Conservation (phyloP, 2,113 vertebrate species). For the Pluvialis apricaria region DNA sequence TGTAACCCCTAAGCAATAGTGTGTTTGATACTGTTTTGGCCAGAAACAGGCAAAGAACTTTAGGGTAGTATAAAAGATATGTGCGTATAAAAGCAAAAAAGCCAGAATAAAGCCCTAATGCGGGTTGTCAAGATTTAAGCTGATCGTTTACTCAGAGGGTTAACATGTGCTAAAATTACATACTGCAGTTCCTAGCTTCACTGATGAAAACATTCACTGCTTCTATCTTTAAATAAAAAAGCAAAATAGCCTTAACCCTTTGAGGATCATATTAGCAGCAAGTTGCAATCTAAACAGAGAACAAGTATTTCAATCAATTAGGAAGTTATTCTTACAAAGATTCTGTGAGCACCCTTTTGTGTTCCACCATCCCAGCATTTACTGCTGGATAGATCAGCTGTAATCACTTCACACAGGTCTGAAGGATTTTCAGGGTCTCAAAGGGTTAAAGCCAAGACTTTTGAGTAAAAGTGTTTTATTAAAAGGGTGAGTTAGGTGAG, state of each 20-base stretch:
- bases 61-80: constrained; percentile 48
- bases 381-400: constrained; percentile 62
- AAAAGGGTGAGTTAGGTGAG: constrained; percentile 95
- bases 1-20: constrained; percentile 16
- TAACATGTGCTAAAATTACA: constrained; percentile 75
- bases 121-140: constrained; percentile 30
- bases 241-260: constrained; percentile 79
- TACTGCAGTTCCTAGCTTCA: constrained; percentile 72
- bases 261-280: constrained; percentile 76
- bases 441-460: constrained; percentile 79
- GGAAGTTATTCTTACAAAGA: constrained; percentile 67
- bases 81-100: constrained; percentile 52
- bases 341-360: constrained; percentile 67
- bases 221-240: constrained; percentile 74
- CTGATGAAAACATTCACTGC: constrained; percentile 78
- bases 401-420: constrained; percentile 66
- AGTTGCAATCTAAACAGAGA: constrained; percentile 67
- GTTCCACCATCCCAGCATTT: constrained; percentile 49
- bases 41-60: constrained; percentile 36
- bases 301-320: constrained; percentile 60
- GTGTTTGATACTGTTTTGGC: neutral
- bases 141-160: constrained; percentile 76
- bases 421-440: constrained; percentile 72
- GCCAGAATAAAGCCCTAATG: constrained; percentile 57
- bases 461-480: constrained; percentile 76